A percentile compares a stretch with the other conserved stretches of the same genome.
Evolutionary conservation across 2,888 invertebrate species (phyloP).

Genomic region (Eutolmus rufibarbis): DNA sequence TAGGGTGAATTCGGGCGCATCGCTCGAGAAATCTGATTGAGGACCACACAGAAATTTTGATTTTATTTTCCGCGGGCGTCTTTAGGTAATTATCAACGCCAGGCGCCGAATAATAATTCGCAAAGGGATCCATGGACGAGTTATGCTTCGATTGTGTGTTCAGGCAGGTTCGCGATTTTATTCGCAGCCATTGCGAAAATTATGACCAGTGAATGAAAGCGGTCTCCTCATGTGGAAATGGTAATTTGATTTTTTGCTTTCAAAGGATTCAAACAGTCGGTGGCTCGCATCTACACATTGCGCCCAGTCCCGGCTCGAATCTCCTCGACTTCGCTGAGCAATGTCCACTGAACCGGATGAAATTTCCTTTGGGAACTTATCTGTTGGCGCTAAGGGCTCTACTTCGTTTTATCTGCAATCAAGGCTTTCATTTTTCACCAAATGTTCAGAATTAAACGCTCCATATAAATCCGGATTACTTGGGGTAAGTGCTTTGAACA

Average conservation of each 20-base stretch:
- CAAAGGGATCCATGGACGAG: background rate
- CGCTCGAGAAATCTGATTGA: background rate
- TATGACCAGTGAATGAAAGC: background rate
- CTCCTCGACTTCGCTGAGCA: background rate
- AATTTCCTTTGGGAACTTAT: constrained; percentile 2
- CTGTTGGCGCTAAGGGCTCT: background rate
- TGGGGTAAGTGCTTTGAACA: constrained; percentile 6
- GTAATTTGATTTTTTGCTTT: constrained; percentile 5
- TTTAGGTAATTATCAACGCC: background rate
- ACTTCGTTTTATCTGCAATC: constrained; percentile 12
- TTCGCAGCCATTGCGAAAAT: background rate
- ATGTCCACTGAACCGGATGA: background rate
- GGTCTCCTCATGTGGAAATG: background rate
- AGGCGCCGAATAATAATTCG: background rate
- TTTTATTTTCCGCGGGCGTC: background rate
- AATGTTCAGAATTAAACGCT: constrained; percentile 7
- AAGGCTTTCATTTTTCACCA: constrained; percentile 4
- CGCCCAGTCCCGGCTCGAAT: background rate
- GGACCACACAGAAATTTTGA: background rate
- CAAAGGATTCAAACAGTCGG: background rate
- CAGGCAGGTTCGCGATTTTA: background rate
- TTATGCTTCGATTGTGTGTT: background rate
- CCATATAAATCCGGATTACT: constrained; percentile 13
- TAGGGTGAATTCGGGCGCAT: background rate
- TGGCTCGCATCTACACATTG: background rate